Conservation (phyloP, 1,140 invertebrate genomes). For the Hylyphantes graminicola region DNA sequence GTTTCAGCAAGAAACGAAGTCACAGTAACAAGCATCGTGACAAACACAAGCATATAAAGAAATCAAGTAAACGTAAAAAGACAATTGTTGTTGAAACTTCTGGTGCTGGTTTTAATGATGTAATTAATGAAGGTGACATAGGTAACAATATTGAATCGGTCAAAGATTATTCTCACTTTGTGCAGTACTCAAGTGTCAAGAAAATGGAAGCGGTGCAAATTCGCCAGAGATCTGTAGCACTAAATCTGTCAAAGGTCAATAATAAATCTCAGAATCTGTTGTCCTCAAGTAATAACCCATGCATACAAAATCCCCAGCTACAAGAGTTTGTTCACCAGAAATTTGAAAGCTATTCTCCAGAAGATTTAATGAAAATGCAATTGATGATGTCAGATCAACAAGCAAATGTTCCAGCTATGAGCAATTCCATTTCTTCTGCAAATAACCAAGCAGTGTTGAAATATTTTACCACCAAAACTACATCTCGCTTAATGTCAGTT, state of each 20-base stretch:
- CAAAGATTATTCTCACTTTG: slow-evolving; percentile 47
- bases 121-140: not conserved
- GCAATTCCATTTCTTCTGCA: slow-evolving; percentile 5
- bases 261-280: slow-evolving; percentile 2
- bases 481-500: slow-evolving; percentile 49
- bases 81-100: slow-evolving; percentile 31
- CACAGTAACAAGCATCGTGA: slow-evolving; percentile 26
- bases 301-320: slow-evolving; percentile 11
- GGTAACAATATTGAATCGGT: slow-evolving; percentile 5
- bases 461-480: slow-evolving; percentile 54
- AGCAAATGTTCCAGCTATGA: slow-evolving; percentile 9
- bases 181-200: slow-evolving; percentile 49
- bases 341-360: slow-evolving; percentile 39
- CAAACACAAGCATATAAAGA: slow-evolving; percentile 53
- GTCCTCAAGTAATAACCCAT: not conserved
- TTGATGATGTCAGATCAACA: slow-evolving; percentile 47
- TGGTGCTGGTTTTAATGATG: slow-evolving; percentile 17
- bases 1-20: slow-evolving; percentile 44
- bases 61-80: slow-evolving; percentile 53
- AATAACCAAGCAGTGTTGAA: slow-evolving; percentile 49
- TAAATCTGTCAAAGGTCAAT: slow-evolving; percentile 13
- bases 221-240: slow-evolving; percentile 43
- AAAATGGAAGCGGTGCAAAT: slow-evolving; percentile 58
- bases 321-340: slow-evolving; percentile 37
- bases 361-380: slow-evolving; percentile 55